Evolutionary conservation across 2,113 vertebrate genomes (phyloP), one percentile per base, ranked within the genome.

Genomic region (Hiodon tergisus): DNA sequence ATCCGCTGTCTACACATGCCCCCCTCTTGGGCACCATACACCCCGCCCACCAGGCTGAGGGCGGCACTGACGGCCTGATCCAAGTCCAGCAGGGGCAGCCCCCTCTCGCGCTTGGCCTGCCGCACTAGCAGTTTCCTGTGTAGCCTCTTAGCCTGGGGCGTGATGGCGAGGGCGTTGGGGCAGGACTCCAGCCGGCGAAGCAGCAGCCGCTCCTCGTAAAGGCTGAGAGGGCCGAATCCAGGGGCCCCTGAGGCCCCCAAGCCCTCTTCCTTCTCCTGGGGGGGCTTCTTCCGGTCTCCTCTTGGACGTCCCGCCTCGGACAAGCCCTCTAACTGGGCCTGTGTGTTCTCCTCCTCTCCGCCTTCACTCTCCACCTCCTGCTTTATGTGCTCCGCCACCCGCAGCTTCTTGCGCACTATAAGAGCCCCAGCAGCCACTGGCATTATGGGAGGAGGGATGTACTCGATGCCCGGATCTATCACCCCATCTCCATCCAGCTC

Each of bases 391-490:
- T 93, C 87, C 0, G 86, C 88, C 0, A 86, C 86, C 75, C 92
- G 91, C 72, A 94, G 91, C 79, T 96, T 96, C 84, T 96, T 96
- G 5, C 92, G 90, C 14, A 89, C 77, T 2, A 87, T 68, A 54
- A 89, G 77, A 9, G 86, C 88, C 4, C 6, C 31, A 53, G 86
- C 79, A 0, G 78, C 80, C 10, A 83, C 67, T 6, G 85, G 72
- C 13, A 90, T 80, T 54, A 85, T 85, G n/a, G 93, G 84, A 8
- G 94, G 93, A 0, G 95, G 96, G 0, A 94, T 6, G 0, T 95
- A 95, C 86, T 99, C 97, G 80, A 96, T 96, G 62, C 97, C 97
- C 0, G 97, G 97, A 82, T 99, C 97, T 60, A 98, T 99, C 81
- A 97, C 93, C 0, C 95, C 92, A 14, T 98, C 96, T 0, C 89